Base-by-base conservation (phyloP, 2,113 vertebrate genomes). In the Scatophagus argus region DNA sequence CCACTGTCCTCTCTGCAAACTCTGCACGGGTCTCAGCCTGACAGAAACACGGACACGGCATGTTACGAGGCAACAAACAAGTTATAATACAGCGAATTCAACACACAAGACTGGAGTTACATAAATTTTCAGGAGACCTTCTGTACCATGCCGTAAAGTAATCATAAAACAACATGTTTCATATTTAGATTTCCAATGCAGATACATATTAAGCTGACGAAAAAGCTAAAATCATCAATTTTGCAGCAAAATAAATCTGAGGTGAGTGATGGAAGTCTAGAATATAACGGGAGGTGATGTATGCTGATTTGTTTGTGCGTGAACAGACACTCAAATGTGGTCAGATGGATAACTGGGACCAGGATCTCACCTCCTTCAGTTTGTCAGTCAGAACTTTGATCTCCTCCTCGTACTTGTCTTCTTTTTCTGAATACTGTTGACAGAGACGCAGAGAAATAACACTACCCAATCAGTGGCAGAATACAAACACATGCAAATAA, bases 391-490 rank as follows among this genome's bases (percentile, higher is more conserved):
- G 94, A 83, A 98, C 94, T 95, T 99, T 99, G 89, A 99, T 99
- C 92, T 99, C 98, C 90, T 99, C 98, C 91, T 99, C 98, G 0
- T 99, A 99, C 91, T 99, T 99, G 91, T 99, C 98, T 86, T 99
- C 98, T 92, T 99, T 99, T 94, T 99, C 98, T 1, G 98, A 99
- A 92, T 99, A 99, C 98, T 99, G 93, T 86, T 60, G 51, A 79
- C 69, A 55, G 77, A 88, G 29, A 90, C 41, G 91, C 74, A 89
- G 31, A 91, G 71, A 87, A 64, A 63, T 16, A 19, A 34, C 19
- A 25, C 69, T 5, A 73, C 19, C 14, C 25, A 16, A 44, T 77
- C 13, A 58, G 54, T 11, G 1, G 17, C 21, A 70, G 41, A n/a
- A 55, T 14, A 51, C 4, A 60, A 51, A 64, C 12, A 13, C 39